A percentile compares a stretch with the other conserved stretches of the same genome.
Conservation (phyloP, 2,797 vertebrate genomes). For the Protosalanx chinensis region DNA sequence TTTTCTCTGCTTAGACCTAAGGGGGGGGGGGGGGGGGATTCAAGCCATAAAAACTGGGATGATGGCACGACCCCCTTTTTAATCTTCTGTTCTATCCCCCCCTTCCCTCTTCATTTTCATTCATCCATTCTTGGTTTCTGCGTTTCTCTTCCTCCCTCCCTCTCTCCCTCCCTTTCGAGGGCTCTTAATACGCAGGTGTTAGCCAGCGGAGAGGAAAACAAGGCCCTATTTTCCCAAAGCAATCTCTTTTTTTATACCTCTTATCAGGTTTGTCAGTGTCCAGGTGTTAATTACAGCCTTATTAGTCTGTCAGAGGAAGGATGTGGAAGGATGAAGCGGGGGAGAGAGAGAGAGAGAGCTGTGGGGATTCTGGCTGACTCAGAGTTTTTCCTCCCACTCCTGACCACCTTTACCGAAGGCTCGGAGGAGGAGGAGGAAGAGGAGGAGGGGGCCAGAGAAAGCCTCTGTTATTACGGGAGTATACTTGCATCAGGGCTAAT, state of each 20-base stretch:
- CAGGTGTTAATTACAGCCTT: slow-evolving; percentile 65
- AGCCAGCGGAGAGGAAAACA: slow-evolving; percentile 49
- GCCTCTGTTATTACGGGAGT: slow-evolving; percentile 26
- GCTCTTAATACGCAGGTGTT: slow-evolving; percentile 48
- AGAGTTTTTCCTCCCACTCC: slow-evolving; percentile 57
- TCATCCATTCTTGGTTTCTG: slow-evolving; percentile 10
- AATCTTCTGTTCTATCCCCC: not conserved
- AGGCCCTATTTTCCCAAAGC: slow-evolving; percentile 48
- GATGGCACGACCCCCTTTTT: not conserved
- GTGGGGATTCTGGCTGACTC: slow-evolving; percentile 59
- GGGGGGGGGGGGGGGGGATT: too few species aligned
- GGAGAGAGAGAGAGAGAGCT: not conserved
- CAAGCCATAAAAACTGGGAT: not conserved
- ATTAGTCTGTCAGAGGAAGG: slow-evolving; percentile 51
- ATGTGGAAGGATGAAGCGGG: not conserved
- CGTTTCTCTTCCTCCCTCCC: not conserved
- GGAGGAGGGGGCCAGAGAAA: slow-evolving; percentile 42
- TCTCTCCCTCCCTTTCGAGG: slow-evolving; percentile 12
- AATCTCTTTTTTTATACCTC: slow-evolving; percentile 41
- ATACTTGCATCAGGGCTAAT: slow-evolving; percentile 36
- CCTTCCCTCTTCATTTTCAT: slow-evolving; percentile 7
- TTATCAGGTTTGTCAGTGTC: slow-evolving; percentile 42
- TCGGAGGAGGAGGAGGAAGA: slow-evolving; percentile 40
- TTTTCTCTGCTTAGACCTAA: not conserved
- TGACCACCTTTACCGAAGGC: slow-evolving; percentile 58